A percentile compares a stretch with the other conserved stretches of the same genome.
These are phyloP conservation scores for Brachyptera putata DNA, from an alignment of 2,888 invertebrate genomes.

Conservation along the genomic window DNA sequence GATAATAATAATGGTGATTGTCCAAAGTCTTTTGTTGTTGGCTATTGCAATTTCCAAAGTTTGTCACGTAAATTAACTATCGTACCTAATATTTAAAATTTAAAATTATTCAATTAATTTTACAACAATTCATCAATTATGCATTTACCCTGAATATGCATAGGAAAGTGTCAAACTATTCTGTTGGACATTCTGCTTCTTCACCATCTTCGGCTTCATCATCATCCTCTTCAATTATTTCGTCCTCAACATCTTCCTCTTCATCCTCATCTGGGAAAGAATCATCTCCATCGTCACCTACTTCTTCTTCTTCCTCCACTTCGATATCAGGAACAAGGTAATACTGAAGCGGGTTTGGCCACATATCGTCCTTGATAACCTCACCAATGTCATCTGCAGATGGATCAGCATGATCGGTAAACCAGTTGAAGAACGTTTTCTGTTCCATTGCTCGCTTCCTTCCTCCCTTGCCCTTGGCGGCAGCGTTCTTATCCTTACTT, in stretches of 20 bases:
- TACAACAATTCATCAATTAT: neutral
- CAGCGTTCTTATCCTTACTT: constrained; percentile 50
- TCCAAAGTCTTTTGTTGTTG: constrained; percentile 2
- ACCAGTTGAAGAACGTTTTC: constrained; percentile 81
- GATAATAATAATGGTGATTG: constrained; percentile 9
- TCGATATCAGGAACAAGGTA: constrained; percentile 74
- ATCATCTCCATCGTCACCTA: constrained; percentile 45
- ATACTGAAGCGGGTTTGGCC: constrained; percentile 82
- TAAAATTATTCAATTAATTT: neutral
- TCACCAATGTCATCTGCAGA: constrained; percentile 83
- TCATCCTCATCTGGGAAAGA: constrained; percentile 27
- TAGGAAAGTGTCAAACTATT: neutral
- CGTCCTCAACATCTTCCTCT: constrained; percentile 4
- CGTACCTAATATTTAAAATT: neutral
- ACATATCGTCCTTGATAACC: constrained; percentile 79
- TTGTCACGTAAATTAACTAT: neutral
- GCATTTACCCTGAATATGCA: constrained; percentile 2
- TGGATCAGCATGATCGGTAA: constrained; percentile 74
- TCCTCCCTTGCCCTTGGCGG: constrained; percentile 44
- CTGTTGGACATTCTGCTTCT: constrained; percentile 16
- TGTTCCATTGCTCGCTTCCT: constrained; percentile 62
- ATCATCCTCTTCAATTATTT: constrained; percentile 18
- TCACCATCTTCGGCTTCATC: constrained; percentile 29
- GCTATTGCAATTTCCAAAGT: neutral
- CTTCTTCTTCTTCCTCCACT: constrained; percentile 65